Conservation (phyloP, 2,113 vertebrate species). For the Ochotona curzoniae region DNA sequence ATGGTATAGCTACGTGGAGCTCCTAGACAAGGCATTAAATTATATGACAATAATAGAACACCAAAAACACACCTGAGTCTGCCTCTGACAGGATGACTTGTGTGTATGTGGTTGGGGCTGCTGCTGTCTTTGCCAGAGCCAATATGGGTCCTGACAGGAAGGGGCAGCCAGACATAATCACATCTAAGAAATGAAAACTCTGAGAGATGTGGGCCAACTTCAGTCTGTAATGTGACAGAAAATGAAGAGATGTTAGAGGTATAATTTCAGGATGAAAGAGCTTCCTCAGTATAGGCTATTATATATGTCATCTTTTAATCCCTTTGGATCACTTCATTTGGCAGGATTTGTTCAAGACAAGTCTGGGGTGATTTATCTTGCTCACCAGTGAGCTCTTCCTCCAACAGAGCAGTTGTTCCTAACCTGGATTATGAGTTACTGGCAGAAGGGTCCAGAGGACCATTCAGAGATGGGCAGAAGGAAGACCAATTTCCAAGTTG, state of each 20-base stretch:
- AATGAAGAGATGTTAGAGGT: background rate
- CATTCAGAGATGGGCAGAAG: background rate
- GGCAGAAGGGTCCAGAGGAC: background rate
- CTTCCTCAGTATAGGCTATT: background rate
- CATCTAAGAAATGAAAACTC: slow-evolving; percentile 43
- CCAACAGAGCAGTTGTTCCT: background rate
- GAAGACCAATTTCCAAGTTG: background rate
- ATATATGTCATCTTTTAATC: background rate
- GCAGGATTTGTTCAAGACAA: slow-evolving; percentile 32
- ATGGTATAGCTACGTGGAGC: background rate
- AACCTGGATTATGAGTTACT: background rate
- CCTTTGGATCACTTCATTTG: slow-evolving; percentile 5
- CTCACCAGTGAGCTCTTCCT: slow-evolving; percentile 12
- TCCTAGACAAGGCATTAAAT: background rate
- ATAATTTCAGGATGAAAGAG: slow-evolving; percentile 22
- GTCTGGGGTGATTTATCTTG: slow-evolving; percentile 24
- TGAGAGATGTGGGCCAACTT: background rate
- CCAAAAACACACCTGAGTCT: background rate
- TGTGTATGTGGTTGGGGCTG: background rate
- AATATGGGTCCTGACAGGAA: background rate
- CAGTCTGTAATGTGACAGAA: slow-evolving; percentile 3
- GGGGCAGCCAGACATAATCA: background rate
- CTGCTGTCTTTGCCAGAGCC: background rate
- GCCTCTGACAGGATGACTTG: background rate
- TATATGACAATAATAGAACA: slow-evolving; percentile 30